phyloP scores from a whole-genome alignment of 2,888 invertebrate species.

The Mesorhabditis sp. region DNA sequence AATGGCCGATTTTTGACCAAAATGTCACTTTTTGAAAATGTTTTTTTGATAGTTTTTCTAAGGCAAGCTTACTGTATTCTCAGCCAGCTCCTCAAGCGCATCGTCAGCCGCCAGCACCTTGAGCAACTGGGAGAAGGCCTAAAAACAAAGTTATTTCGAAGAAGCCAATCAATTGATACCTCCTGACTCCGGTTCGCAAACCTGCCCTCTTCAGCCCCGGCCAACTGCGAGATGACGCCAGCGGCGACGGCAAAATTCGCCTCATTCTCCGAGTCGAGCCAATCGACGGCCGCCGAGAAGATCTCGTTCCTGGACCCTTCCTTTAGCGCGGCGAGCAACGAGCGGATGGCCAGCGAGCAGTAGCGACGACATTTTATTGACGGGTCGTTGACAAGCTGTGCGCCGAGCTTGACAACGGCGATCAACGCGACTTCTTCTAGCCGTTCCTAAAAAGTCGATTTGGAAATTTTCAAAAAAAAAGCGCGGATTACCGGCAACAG shows the following conservation, averaged over 20 bases:
- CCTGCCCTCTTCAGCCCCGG: neutral
- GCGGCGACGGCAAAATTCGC: neutral
- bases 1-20: too few relatives aligned
- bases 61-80: conserved; percentile 5
- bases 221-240: neutral
- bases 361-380: conserved; percentile 73
- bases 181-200: neutral
- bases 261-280: conserved; percentile 40
- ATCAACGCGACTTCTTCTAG: conserved; percentile 68
- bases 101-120: conserved; percentile 5
- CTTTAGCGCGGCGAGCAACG: conserved; percentile 65
- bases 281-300: conserved; percentile 40
- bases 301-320: conserved; percentile 33
- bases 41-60: neutral
- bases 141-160: neutral
- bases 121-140: neutral
- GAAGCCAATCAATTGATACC: neutral
- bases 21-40: too few relatives aligned
- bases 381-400: conserved; percentile 78
- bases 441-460: conserved; percentile 63
- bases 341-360: conserved; percentile 72
- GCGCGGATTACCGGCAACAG: conserved; percentile 33
- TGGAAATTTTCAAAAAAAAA: neutral
- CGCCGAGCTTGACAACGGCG: conserved; percentile 74
- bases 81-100: neutral